phyloP scores from a whole-genome alignment of 2,113 vertebrate genomes.

The Abramis brama region DNA sequence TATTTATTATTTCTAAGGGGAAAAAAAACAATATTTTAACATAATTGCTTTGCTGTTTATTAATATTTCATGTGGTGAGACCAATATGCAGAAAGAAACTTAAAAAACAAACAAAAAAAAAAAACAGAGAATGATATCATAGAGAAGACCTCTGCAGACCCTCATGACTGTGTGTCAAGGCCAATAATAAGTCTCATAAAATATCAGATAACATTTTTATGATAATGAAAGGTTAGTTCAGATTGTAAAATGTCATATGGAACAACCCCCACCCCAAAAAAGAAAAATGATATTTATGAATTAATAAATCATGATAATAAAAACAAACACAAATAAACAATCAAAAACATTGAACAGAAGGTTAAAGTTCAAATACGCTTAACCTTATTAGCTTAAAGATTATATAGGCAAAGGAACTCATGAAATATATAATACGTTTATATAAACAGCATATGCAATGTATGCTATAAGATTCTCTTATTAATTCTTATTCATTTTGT shows the following conservation, averaged over 20 bases:
- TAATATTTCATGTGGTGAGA: neutral
- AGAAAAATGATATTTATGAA: no score
- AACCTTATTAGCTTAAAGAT: no score
- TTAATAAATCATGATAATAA: neutral
- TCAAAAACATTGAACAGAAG: no score
- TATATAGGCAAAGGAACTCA: no score
- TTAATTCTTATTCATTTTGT: no score
- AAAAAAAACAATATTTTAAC: neutral
- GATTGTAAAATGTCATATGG: neutral
- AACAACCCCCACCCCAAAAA: neutral
- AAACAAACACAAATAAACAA: no score
- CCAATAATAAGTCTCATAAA: neutral
- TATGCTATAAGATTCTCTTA: no score
- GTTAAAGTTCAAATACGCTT: no score
- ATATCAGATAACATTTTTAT: neutral
- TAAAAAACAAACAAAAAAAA: rapidly evolving
- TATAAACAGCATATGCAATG: no score
- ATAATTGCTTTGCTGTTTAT: neutral
- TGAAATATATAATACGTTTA: no score
- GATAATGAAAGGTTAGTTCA: neutral
- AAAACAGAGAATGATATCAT: no score
- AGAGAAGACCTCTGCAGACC: neutral
- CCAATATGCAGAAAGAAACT: neutral
- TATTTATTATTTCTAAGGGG: no score
- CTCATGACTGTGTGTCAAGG: neutral